A percentile compares a stretch with the other conserved stretches of the same genome.
Evolutionary conservation across 1,140 invertebrate genomes (phyloP).

Genomic region (Wiebesia pumilae): DNA sequence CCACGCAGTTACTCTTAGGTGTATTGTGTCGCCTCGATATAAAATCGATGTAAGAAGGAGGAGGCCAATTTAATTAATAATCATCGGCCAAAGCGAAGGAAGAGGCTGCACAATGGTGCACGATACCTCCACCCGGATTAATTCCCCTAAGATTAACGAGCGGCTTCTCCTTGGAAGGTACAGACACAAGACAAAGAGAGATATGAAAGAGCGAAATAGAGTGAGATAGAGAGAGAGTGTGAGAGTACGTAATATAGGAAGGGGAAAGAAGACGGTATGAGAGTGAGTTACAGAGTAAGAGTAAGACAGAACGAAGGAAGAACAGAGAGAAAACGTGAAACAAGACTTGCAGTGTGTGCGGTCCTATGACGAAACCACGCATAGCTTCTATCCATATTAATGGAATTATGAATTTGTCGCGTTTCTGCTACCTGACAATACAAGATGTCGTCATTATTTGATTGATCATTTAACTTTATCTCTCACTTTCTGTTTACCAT

Average conservation of each 20-base stretch:
- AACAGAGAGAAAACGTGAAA: neutral
- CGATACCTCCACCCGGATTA: conserved; percentile 63
- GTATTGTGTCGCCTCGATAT: conserved; percentile 6
- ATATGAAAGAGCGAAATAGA: neutral
- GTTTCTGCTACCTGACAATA: conserved; percentile 70
- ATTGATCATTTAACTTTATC: too few relatives aligned
- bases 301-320: neutral
- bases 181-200: conserved; percentile 13
- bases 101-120: conserved; percentile 62
- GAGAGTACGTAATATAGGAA: neutral
- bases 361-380: conserved; percentile 50
- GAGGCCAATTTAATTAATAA: conserved; percentile 69
- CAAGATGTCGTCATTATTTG: conserved; percentile 49
- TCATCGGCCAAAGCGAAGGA: conserved; percentile 61
- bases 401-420: conserved; percentile 76
- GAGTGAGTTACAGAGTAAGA: too few relatives aligned
- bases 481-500: too few relatives aligned
- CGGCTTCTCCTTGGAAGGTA: conserved; percentile 44
- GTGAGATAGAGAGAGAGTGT: neutral
- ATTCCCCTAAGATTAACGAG: conserved; percentile 72
- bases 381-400: conserved; percentile 69
- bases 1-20: neutral
- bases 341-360: conserved; percentile 37
- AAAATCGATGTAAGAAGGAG: conserved; percentile 14
- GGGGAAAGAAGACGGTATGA: neutral